Percentiles rank a stretch among this genome's conserved stretches.
These are phyloP conservation scores for Varanus salvator DNA, from an alignment of 2,113 vertebrate species.

Conservation along the genomic window DNA sequence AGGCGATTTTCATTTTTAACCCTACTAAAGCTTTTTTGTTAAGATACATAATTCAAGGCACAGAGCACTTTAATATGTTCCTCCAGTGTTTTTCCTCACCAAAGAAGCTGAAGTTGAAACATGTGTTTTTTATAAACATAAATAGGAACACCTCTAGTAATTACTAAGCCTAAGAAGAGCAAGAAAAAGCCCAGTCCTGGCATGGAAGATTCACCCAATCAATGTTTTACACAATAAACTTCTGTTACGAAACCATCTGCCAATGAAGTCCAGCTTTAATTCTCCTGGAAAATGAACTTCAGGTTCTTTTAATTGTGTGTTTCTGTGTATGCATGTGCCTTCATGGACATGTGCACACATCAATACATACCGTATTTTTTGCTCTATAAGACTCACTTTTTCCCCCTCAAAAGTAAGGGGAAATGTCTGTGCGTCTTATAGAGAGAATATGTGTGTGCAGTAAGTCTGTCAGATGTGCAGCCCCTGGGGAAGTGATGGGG, in stretches of 20 bases:
- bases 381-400: no score
- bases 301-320: neutral
- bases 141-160: neutral
- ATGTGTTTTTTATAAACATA: neutral
- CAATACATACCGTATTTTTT: no score
- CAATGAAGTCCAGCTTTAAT: constrained; percentile 20
- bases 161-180: constrained; percentile 17
- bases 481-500: no score
- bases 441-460: no score
- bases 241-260: constrained; percentile 29
- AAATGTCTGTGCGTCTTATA: no score
- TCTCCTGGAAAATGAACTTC: neutral
- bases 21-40: constrained; percentile 6
- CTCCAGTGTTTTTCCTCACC: neutral
- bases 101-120: neutral
- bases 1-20: constrained; percentile 10
- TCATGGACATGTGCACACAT: no score
- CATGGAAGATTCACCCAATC: constrained; percentile 6
- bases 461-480: no score
- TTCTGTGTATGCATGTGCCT: no score
- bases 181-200: neutral
- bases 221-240: neutral
- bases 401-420: no score
- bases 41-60: constrained; percentile 10
- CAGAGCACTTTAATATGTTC: neutral